Conservation (phyloP, 2,888 invertebrate species). For the Phasia obesa region DNA sequence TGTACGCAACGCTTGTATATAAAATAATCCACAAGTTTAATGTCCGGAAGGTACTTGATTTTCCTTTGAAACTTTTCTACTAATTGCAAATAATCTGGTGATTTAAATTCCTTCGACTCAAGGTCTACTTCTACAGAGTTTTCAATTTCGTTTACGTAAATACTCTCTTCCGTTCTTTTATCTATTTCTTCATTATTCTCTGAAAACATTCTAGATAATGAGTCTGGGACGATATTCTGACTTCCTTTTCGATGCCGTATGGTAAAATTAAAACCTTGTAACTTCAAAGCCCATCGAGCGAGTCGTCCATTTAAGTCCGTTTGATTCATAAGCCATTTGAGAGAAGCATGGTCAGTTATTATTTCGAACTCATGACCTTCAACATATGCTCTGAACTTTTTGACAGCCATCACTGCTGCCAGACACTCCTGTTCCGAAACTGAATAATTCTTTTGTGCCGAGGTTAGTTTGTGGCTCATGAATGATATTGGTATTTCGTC, state of each 20-base stretch:
- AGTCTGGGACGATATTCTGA: too few relatives aligned
- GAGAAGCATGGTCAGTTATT: conserved; percentile 2
- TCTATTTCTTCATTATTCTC: neutral
- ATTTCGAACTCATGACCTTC: conserved; percentile 20
- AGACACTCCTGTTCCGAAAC: conserved; percentile 21
- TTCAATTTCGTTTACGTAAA: neutral
- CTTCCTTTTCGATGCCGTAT: conserved; percentile 23
- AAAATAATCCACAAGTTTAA: too few relatives aligned
- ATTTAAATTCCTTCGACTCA: too few relatives aligned
- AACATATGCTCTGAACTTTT: conserved; percentile 25
- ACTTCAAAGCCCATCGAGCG: conserved; percentile 18
- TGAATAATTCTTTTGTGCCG: conserved; percentile 5
- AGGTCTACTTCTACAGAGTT: too few relatives aligned
- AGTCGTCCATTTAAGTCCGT: conserved; percentile 7
- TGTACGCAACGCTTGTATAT: too few relatives aligned
- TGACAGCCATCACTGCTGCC: conserved; percentile 12
- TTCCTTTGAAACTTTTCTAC: too few relatives aligned
- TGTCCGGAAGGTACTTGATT: too few relatives aligned
- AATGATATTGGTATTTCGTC: neutral
- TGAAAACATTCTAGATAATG: conserved; percentile 6
- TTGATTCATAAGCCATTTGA: conserved; percentile 32
- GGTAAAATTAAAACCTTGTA: conserved; percentile 34
- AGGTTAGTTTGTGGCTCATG: conserved; percentile 1
- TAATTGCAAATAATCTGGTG: too few relatives aligned
- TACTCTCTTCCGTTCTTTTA: neutral